Evolutionary conservation across 1,140 invertebrate species (phyloP).

Genomic region (Cardiocondyla obscurior): DNA sequence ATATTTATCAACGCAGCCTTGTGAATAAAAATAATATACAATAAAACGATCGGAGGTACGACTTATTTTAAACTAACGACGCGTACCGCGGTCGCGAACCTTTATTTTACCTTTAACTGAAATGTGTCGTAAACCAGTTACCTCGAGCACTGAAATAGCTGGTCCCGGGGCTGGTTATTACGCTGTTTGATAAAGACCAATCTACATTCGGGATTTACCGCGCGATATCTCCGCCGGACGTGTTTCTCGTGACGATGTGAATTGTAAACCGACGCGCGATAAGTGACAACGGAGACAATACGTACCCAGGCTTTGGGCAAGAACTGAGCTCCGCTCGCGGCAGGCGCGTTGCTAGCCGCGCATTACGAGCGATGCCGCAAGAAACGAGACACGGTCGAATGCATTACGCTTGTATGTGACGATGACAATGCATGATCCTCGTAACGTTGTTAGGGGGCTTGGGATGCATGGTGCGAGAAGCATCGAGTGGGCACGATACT

Average conservation of each 20-base stretch:
- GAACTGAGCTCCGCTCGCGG: conserved; percentile 24
- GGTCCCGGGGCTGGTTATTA: background rate
- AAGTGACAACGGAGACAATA: conserved; percentile 29
- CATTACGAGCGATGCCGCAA: conserved; percentile 31
- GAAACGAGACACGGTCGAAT: conserved; percentile 45
- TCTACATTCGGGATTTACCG: conserved; percentile 32
- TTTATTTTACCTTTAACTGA: too few species aligned
- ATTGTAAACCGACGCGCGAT: conserved; percentile 42
- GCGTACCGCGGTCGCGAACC: too few species aligned
- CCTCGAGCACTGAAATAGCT: background rate
- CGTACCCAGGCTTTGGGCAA: conserved; percentile 23
- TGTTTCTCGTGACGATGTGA: conserved; percentile 33
- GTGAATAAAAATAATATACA: background rate
- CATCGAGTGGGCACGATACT: background rate
- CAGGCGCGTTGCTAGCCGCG: conserved; percentile 45
- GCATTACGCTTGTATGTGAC: conserved; percentile 22
- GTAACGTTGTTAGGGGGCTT: background rate
- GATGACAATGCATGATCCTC: conserved; percentile 48
- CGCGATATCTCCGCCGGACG: conserved; percentile 27
- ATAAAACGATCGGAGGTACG: background rate
- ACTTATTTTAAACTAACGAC: background rate
- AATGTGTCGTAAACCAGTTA: background rate
- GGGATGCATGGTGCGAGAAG: conserved; percentile 2
- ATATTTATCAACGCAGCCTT: background rate
- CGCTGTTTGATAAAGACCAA: background rate